Percentiles rank a stretch among this genome's conserved stretches.
These are phyloP conservation scores for Drosophila buzzatii DNA, from an alignment of 2,888 invertebrate species.

Conservation along the genomic window DNA sequence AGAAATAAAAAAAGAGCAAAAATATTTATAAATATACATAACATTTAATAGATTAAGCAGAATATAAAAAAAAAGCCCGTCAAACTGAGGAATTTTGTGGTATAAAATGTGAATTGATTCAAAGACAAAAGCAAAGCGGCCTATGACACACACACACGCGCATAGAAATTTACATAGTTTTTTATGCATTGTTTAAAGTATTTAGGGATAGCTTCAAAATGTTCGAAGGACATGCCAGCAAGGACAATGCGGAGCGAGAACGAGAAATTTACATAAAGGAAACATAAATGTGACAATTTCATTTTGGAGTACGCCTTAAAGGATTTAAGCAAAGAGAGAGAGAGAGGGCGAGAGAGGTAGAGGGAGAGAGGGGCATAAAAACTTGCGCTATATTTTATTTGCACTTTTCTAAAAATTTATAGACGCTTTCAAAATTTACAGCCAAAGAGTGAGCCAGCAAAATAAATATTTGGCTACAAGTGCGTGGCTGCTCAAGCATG, in stretches of 20 bases:
- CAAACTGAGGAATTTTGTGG: slow-evolving; percentile 1
- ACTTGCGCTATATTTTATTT: slow-evolving; percentile 76
- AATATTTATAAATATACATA: neutral
- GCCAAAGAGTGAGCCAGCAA: slow-evolving; percentile 43
- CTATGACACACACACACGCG: neutral
- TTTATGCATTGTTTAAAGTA: slow-evolving; percentile 30
- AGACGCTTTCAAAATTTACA: slow-evolving; percentile 75
- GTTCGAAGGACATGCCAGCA: slow-evolving; percentile 11
- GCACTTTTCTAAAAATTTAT: slow-evolving; percentile 77
- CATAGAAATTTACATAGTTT: slow-evolving; percentile 23
- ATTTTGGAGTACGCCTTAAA: slow-evolving; percentile 71
- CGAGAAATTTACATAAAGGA: slow-evolving; percentile 75
- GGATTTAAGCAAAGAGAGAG: slow-evolving; percentile 67
- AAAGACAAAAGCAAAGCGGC: neutral
- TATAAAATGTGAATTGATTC: slow-evolving; percentile 7
- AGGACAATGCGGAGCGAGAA: slow-evolving; percentile 10
- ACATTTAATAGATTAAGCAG: neutral
- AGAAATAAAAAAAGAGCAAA: neutral
- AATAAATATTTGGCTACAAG: slow-evolving; percentile 76
- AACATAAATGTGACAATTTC: slow-evolving; percentile 79
- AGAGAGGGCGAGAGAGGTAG: no score
- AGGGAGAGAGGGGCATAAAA: slow-evolving; percentile 41
- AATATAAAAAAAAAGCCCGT: neutral
- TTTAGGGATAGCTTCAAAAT: slow-evolving; percentile 23
- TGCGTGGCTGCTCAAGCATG: slow-evolving; percentile 10